Evolutionary conservation across 37 sponge, comb jelly and placozoan genomes (phyloP).

Genomic region (Trichoplax adhaerens): DNA sequence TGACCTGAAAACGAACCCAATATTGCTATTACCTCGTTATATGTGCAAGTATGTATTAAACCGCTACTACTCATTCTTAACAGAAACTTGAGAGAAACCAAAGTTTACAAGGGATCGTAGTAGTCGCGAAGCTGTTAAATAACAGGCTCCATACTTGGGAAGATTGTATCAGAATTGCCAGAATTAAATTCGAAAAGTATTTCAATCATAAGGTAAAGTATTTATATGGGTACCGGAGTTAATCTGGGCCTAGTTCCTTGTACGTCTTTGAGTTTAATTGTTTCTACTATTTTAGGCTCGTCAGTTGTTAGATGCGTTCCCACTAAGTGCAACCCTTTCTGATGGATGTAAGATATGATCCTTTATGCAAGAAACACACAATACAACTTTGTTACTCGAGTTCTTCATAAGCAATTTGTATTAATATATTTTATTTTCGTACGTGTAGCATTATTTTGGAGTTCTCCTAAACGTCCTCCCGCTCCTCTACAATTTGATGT

Average conservation of each 20-base stretch:
- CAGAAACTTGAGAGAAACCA: slow-evolving; percentile 4
- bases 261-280: background rate
- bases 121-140: slow-evolving; percentile 40
- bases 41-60: background rate
- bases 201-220: slow-evolving; percentile 68
- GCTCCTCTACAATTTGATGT: background rate
- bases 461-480: background rate
- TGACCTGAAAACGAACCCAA: no score
- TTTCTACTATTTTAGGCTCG: slow-evolving; percentile 21
- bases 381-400: background rate
- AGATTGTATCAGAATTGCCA: slow-evolving; percentile 39
- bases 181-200: slow-evolving; percentile 78
- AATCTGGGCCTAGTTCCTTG: background rate
- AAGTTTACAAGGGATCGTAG: slow-evolving; percentile 37
- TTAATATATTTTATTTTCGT: background rate
- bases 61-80: background rate
- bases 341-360: slow-evolving; percentile 55
- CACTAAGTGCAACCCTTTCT: slow-evolving; percentile 57
- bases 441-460: background rate
- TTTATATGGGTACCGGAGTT: background rate
- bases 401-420: slow-evolving; percentile 18
- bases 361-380: no score
- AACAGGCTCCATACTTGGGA: slow-evolving; percentile 25
- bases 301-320: slow-evolving; percentile 56
- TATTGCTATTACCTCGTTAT: background rate